Conservation (phyloP, 2,113 vertebrate species). For the Oryzias celebensis region DNA sequence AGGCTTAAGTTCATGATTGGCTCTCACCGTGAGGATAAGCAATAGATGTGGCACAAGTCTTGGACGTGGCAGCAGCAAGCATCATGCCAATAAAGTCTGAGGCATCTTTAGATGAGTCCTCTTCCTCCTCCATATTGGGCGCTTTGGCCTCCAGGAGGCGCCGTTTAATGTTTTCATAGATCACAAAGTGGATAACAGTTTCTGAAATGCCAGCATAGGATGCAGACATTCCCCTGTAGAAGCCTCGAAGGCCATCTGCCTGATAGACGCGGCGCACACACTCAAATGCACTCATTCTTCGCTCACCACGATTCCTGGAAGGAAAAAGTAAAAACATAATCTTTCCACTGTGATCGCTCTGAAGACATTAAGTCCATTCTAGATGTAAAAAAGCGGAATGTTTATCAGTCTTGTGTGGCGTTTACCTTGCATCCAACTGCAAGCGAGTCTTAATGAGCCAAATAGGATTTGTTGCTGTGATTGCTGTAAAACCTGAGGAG, state of each 20-base stretch:
- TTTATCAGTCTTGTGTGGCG: background rate
- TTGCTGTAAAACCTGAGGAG: constrained; percentile 94
- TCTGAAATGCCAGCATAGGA: constrained; percentile 98
- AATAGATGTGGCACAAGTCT: constrained; percentile 94
- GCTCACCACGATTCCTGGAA: constrained; percentile 90
- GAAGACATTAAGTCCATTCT: background rate
- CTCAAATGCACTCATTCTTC: constrained; percentile 89
- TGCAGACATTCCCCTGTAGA: constrained; percentile 97
- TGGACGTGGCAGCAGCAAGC: constrained; percentile 97
- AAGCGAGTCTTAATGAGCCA: constrained; percentile 98
- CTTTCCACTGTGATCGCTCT: background rate
- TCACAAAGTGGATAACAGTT: constrained; percentile 99
- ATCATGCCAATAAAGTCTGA: constrained; percentile 96
- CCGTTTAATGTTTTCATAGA: constrained; percentile 98
- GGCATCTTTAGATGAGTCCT: constrained; percentile 86
- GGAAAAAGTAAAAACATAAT: background rate
- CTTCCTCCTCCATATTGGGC: constrained; percentile 84
- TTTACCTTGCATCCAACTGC: constrained; percentile 95
- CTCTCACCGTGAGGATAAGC: constrained; percentile 95
- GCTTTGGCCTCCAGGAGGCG: constrained; percentile 87
- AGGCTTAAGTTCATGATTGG: background rate
- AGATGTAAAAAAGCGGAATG: background rate
- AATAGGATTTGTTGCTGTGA: constrained; percentile 97
- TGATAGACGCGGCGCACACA: constrained; percentile 89
- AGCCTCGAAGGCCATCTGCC: constrained; percentile 88